Evolutionary conservation across 2,113 vertebrate genomes (phyloP), one percentile per base, ranked within the genome.

Genomic region (Hymenochirus boettgeri): DNA sequence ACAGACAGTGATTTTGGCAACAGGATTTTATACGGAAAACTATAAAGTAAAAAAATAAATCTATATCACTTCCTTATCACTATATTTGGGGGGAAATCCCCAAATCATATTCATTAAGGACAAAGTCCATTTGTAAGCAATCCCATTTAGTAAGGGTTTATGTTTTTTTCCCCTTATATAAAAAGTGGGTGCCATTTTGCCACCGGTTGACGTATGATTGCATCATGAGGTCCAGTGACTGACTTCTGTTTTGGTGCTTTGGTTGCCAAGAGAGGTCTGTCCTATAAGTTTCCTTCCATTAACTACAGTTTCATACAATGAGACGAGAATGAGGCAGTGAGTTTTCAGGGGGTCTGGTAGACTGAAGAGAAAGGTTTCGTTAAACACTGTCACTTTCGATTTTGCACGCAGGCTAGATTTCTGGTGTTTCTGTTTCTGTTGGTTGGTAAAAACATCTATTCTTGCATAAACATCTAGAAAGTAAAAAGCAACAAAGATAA

Each of bases 111-210:
- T n/a, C n/a, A n/a, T n/a, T n/a, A n/a, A n/a, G n/a, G n/a, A n/a
- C n/a, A n/a, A n/a, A n/a, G n/a, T n/a, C n/a, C n/a, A n/a, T n/a
- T n/a, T n/a, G n/a, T n/a, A n/a, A n/a, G n/a, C n/a, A n/a, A n/a
- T n/a, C n/a, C n/a, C n/a, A n/a, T n/a, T n/a, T n/a, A n/a, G n/a
- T n/a, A n/a, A n/a, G n/a, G n/a, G n/a, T n/a, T n/a, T n/a, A n/a
- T n/a, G n/a, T n/a, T n/a, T n/a, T n/a, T n/a, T n/a, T n/a, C n/a
- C n/a, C n/a, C n/a, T n/a, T n/a, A n/a, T n/a, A n/a, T 65, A 15
- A 74, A 72, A 3, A 90, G 74, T n/a, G 74, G 74, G 55, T 92
- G 89, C 87, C 88, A 89, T 57, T 79, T 75, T 26, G 88, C 85
- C 15, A 89, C 47, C 17, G 88, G 85, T 65, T 90, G 87, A 15